Evolutionary conservation across 53 echinoderm and acorn worm genomes (phyloP).

Genomic region (Holothuria leucospilota): DNA sequence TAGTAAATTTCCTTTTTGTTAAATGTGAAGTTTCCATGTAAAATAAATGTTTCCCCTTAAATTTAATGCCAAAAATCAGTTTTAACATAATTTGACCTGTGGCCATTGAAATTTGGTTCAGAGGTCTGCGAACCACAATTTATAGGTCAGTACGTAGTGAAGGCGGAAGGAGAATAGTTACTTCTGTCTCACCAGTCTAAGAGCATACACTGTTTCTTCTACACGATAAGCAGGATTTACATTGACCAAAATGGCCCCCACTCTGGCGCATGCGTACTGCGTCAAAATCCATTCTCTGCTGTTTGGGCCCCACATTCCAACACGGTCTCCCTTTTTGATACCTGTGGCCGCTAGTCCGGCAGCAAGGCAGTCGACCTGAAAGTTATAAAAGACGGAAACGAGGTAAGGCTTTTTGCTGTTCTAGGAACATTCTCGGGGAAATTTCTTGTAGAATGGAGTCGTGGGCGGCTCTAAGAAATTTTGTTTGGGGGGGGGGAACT

Average conservation of each 20-base stretch:
- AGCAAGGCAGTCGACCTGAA: constrained; percentile 75
- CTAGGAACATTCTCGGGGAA: no score
- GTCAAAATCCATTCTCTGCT: constrained; percentile 82
- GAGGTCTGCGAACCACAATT: no score
- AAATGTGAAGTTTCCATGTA: no score
- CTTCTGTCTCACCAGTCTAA: constrained; percentile 63
- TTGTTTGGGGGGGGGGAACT: no score
- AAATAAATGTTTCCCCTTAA: no score
- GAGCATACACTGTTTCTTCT: constrained; percentile 70
- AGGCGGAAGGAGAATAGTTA: neutral
- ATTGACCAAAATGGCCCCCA: constrained; percentile 90
- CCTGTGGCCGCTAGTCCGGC: constrained; percentile 77
- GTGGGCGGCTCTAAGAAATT: no score
- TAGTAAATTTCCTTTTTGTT: no score
- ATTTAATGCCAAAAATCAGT: no score
- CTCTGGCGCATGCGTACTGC: constrained; percentile 73
- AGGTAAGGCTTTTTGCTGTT: no score
- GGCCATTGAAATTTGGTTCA: no score
- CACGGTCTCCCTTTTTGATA: constrained; percentile 75
- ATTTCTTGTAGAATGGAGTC: no score
- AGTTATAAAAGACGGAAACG: neutral
- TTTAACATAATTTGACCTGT: no score
- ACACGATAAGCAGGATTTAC: constrained; percentile 89
- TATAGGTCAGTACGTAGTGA: neutral
- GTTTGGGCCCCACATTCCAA: constrained; percentile 89